A percentile compares a stretch with the other conserved stretches of the same genome.
Evolutionary conservation across 2,113 vertebrate genomes (phyloP).

Genomic region (Ranitomeya variabilis): DNA sequence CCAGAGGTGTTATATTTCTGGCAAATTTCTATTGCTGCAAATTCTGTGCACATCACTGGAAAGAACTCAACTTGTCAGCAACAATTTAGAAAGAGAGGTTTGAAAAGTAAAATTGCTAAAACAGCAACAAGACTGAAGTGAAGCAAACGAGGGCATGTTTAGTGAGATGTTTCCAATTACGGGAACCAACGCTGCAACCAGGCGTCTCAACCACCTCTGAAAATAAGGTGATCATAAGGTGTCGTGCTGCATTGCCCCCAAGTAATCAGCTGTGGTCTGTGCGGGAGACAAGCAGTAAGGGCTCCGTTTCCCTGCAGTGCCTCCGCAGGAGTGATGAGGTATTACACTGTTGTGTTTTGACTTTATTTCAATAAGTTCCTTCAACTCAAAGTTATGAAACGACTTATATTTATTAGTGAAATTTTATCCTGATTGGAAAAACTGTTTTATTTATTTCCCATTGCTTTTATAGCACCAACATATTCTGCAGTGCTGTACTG

Average conservation of each 20-base stretch:
- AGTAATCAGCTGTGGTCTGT: neutral
- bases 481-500: too few relatives aligned
- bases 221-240: neutral
- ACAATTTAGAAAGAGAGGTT: constrained; percentile 32
- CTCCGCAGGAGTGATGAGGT: neutral
- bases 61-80: constrained; percentile 43
- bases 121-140: constrained; percentile 29
- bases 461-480: too few relatives aligned
- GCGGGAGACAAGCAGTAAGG: neutral
- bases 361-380: too few relatives aligned
- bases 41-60: constrained; percentile 48
- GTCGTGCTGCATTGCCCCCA: neutral
- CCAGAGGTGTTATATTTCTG: constrained; percentile 48
- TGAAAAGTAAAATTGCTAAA: constrained; percentile 47
- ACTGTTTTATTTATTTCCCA: too few relatives aligned
- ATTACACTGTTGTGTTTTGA: neutral
- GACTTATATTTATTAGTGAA: neutral
- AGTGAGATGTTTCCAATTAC: neutral
- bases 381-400: neutral
- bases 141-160: constrained; percentile 30
- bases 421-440: too few relatives aligned
- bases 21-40: constrained; percentile 42
- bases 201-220: neutral
- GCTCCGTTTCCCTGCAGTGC: neutral
- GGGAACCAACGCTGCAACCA: neutral